Percentiles rank a stretch among this genome's conserved stretches.
Conservation (phyloP, 1,140 invertebrate genomes). For the Lineus longissimus region DNA sequence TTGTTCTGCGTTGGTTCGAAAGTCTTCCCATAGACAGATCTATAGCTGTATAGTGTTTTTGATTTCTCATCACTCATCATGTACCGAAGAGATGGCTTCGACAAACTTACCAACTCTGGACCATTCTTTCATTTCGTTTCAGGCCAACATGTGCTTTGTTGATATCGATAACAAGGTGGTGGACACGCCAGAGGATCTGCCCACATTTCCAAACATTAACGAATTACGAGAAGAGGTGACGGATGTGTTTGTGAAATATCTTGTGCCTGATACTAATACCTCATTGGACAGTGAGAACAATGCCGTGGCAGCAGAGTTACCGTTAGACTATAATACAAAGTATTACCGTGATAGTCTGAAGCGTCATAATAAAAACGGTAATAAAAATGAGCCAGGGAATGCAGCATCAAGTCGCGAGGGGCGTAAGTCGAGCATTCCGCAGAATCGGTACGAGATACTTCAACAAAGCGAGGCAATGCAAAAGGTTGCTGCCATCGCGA, state of each 20-base stretch:
- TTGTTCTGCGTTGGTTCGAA: no score
- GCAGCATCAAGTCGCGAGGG: no score
- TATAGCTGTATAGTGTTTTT: no score
- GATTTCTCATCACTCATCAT: background rate
- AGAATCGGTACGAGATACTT: constrained; percentile 47
- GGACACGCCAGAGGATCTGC: constrained; percentile 92
- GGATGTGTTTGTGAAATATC: constrained; percentile 71
- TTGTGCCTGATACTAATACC: background rate
- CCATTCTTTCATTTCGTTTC: constrained; percentile 16
- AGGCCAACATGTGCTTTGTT: constrained; percentile 76
- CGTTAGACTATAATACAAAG: no score
- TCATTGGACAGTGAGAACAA: no score
- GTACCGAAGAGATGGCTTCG: no score
- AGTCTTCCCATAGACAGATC: no score
- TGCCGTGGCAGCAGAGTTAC: no score
- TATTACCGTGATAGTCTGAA: no score
- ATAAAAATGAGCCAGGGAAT: no score
- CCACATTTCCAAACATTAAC: constrained; percentile 82
- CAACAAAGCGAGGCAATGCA: constrained; percentile 66
- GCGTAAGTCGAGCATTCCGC: background rate
- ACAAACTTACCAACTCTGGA: no score
- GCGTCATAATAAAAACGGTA: no score
- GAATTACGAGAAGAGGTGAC: constrained; percentile 83
- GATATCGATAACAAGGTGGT: constrained; percentile 90
- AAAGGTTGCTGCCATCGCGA: constrained; percentile 73